Conservation (phyloP, 2,797 vertebrate species). For the Aplochiton taeniatus region DNA sequence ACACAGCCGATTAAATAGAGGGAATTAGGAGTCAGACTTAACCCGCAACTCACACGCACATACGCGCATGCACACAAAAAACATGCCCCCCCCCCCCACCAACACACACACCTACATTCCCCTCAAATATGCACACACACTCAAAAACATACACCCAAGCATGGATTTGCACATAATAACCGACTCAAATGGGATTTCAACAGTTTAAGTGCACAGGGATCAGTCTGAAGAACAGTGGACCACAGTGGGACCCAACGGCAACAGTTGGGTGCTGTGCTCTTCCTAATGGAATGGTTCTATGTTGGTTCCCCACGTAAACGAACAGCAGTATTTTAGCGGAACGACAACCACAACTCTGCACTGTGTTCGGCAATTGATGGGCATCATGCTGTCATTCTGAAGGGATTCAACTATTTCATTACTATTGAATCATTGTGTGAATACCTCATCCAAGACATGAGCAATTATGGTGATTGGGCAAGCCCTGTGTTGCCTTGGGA, state of each 20-base stretch:
- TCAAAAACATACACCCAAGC: slow-evolving; percentile 4
- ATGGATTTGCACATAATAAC: slow-evolving; percentile 18
- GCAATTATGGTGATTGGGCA: no score
- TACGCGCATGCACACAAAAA: slow-evolving; percentile 22
- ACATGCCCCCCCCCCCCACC: slow-evolving; percentile 26
- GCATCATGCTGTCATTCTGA: no score
- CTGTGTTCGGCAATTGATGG: no score
- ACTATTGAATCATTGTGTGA: no score
- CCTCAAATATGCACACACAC: neutral
- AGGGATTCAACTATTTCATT: no score
- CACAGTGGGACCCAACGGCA: neutral
- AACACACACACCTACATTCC: slow-evolving; percentile 5
- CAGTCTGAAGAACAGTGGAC: neutral
- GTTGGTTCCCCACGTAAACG: no score
- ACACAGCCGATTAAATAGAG: slow-evolving; percentile 79
- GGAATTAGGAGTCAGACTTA: slow-evolving; percentile 80
- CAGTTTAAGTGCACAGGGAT: slow-evolving; percentile 8
- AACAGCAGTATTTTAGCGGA: neutral
- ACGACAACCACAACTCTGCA: no score
- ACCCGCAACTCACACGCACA: slow-evolving; percentile 44
- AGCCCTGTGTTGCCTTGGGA: no score
- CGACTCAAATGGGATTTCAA: neutral
- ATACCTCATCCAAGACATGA: no score
- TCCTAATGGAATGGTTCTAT: no score
- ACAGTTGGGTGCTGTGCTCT: neutral